Base-by-base conservation (phyloP, 2,888 invertebrate genomes). In the Argyresthia goedartella region DNA sequence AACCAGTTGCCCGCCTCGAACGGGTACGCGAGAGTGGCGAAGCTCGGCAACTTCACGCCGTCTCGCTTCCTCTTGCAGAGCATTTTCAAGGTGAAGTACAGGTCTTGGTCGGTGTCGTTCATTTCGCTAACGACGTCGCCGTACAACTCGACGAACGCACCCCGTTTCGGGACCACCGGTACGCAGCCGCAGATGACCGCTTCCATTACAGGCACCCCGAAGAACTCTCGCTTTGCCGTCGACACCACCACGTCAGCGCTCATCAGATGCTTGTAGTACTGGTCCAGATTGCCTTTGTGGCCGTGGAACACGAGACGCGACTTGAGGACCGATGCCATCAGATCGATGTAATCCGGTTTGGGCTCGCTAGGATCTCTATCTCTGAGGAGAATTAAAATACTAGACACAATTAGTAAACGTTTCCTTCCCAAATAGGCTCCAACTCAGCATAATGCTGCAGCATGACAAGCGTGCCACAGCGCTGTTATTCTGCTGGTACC, bases 111-210 rank as follows among this genome's bases (percentile, higher is more conserved):
- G 54, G 89, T 87, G 48, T 88, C 81, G 66, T 90, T 92, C 4
- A 91, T 74, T 65, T 90, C 91, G 47, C 87, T 77, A 45, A 55
- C 53, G 2, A 36, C 9, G 9, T 74, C 71, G 52, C 88, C 90
- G 74, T 91, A 93, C 54, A 93, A 88, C 81, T 93, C 93, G 1
- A 92, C 92, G 78, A 93, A 93, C 1, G 91, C 92, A 4, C 93
- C 74, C 57, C 84, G 74, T 59, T 90, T 90, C 7, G 93, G 93
- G 51, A 90, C 90, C 33, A 93, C 70, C 3, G 93, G 93, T 69
- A 89, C 89, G 67, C 92, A 93, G n/a, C 91, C 91, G 57, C 88
- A 88, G 59, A 87, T 88, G 1, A 88, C 88, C n/a, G 92, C 91
- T 74, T 93, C 93, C 54, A 93, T 66, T 88, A 93, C 91, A 16